Conservation (phyloP, 2,113 vertebrate genomes). For the Petrocephalus zakoni region DNA sequence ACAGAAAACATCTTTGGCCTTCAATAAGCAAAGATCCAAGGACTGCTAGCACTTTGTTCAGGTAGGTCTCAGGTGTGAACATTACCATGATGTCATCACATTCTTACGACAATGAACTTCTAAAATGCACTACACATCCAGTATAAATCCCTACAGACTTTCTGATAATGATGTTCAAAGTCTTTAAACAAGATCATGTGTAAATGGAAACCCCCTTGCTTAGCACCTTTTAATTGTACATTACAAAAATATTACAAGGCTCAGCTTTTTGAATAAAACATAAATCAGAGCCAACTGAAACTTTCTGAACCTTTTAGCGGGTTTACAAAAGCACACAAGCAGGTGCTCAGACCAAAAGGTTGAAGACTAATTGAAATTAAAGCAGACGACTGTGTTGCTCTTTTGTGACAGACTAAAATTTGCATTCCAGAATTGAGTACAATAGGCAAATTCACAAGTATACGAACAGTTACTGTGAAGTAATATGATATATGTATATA, state of each 20-base stretch:
- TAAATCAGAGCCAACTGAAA: constrained; percentile 17
- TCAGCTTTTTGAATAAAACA: constrained; percentile 19
- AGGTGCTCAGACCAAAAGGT: neutral
- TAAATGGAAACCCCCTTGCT: constrained; percentile 28
- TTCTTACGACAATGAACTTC: constrained; percentile 16
- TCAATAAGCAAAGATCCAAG: neutral
- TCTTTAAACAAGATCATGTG: constrained; percentile 15
- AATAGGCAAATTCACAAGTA: neutral
- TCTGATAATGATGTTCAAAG: neutral
- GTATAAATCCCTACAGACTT: constrained; percentile 18
- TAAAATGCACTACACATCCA: constrained; percentile 8
- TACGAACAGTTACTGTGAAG: neutral
- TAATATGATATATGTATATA: neutral
- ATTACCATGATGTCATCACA: constrained; percentile 16
- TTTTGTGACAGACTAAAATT: constrained; percentile 11
- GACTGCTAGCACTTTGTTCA: neutral
- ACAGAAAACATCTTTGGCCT: neutral
- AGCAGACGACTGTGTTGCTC: neutral
- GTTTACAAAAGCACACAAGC: neutral
- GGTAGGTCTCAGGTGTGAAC: constrained; percentile 12
- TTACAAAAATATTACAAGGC: constrained; percentile 4
- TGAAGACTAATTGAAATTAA: constrained; percentile 17
- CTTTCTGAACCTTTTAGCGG: neutral
- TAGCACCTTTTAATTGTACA: constrained; percentile 15
- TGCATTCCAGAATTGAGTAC: neutral